Evolutionary conservation across 2,113 vertebrate genomes (phyloP).

Genomic region (Brienomyrus brachyistius): DNA sequence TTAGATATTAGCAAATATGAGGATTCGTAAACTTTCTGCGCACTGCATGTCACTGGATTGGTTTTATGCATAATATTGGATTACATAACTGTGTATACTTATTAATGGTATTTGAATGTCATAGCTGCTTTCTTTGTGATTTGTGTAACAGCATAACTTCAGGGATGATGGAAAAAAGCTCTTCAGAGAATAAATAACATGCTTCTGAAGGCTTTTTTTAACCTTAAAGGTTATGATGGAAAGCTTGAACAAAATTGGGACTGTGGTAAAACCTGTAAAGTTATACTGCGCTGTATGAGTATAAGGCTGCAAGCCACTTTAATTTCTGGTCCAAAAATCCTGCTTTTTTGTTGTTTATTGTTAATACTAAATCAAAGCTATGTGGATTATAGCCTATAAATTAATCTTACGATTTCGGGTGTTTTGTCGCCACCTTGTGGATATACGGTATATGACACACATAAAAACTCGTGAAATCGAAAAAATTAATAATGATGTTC

Average conservation of each 20-base stretch:
- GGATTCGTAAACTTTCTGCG: not conserved
- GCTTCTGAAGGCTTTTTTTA: not conserved
- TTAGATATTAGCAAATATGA: not conserved
- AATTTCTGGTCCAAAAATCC: not conserved
- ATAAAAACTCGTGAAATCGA: constrained; percentile 23
- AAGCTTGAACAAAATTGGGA: not conserved
- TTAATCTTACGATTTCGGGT: not conserved
- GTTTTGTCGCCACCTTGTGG: constrained; percentile 33
- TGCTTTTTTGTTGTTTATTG: not conserved
- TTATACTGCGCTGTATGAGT: not conserved
- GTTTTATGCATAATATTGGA: not conserved
- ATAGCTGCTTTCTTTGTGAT: not conserved
- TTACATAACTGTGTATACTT: not conserved
- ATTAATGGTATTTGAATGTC: not conserved
- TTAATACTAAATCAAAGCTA: not conserved
- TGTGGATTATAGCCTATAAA: not conserved
- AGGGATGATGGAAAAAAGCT: not conserved
- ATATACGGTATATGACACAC: not conserved
- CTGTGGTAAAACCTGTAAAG: not conserved
- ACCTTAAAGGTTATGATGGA: not conserved
- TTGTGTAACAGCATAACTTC: not conserved
- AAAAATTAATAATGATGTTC: not conserved
- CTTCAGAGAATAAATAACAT: not conserved
- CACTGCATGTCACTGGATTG: not conserved
- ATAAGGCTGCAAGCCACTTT: not conserved